Evolutionary conservation across 2,888 invertebrate species (phyloP).

Genomic region (Euclidia mi): DNA sequence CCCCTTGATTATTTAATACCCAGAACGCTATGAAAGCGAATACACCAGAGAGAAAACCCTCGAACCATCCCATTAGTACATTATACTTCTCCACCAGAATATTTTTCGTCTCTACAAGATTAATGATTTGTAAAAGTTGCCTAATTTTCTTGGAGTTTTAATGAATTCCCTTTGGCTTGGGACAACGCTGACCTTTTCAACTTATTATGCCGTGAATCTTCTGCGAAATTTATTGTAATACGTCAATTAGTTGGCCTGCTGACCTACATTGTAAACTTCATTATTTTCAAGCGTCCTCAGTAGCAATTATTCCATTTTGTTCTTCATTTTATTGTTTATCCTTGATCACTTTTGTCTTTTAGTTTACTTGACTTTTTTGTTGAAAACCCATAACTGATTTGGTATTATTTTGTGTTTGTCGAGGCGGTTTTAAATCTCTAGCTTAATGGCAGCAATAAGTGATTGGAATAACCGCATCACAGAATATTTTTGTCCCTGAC

Average conservation of each 20-base stretch:
- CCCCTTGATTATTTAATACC: not conserved
- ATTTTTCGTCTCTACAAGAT: constrained; percentile 62
- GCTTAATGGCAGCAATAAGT: too few species aligned
- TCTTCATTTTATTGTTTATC: not conserved
- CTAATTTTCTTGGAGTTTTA: constrained; percentile 65
- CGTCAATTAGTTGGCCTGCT: constrained; percentile 22
- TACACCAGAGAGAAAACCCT: not conserved
- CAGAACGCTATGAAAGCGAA: constrained; percentile 7
- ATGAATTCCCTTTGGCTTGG: constrained; percentile 58
- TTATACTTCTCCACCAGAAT: constrained; percentile 31
- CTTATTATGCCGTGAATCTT: constrained; percentile 28
- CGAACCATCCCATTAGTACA: constrained; percentile 10
- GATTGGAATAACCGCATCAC: too few species aligned
- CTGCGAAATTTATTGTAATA: constrained; percentile 24
- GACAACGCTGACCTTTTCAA: constrained; percentile 44
- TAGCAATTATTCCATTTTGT: not conserved
- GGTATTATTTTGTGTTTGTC: too few species aligned
- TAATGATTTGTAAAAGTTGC: constrained; percentile 71
- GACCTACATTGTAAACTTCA: constrained; percentile 13
- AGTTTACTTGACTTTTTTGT: too few species aligned
- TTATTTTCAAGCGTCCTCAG: constrained; percentile 9
- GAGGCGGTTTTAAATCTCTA: too few species aligned
- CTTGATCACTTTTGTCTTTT: constrained; percentile 17
- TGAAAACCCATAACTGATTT: too few species aligned
- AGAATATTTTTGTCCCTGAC: too few species aligned